Percentiles rank a stretch among this genome's conserved stretches.
phyloP scores from a whole-genome alignment of 2,888 invertebrate species.

The Pandemis heparana region DNA sequence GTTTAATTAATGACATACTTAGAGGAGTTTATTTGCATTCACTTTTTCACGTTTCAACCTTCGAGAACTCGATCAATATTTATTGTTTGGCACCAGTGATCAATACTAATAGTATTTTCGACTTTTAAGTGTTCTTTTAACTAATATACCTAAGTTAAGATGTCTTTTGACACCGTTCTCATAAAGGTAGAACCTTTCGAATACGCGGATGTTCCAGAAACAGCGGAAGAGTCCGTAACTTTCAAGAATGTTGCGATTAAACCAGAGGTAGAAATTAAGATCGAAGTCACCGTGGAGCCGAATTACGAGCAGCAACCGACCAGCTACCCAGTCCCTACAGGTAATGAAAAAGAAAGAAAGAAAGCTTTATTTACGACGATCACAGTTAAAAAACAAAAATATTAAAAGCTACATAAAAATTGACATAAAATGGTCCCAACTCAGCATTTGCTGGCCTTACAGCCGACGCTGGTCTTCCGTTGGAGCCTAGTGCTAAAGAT shows the following conservation, averaged over 20 bases:
- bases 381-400: too few relatives aligned
- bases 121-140: background rate
- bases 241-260: background rate
- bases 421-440: too few relatives aligned
- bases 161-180: constrained; percentile 17
- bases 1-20: background rate
- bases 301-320: background rate
- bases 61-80: background rate
- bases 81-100: background rate
- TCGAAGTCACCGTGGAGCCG: constrained; percentile 1
- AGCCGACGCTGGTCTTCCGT: too few relatives aligned
- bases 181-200: constrained; percentile 11
- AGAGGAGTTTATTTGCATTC: background rate
- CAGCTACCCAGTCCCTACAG: background rate
- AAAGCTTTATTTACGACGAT: too few relatives aligned
- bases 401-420: too few relatives aligned
- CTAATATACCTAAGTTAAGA: background rate
- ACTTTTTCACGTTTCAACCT: background rate
- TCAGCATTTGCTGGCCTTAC: too few relatives aligned
- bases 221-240: background rate
- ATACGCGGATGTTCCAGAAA: background rate
- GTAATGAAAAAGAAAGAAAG: too few relatives aligned
- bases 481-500: too few relatives aligned
- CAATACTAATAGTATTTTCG: background rate
- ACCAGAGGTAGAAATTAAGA: background rate